Conservation (phyloP, 2,888 invertebrate genomes). For the Euclidia mi region DNA sequence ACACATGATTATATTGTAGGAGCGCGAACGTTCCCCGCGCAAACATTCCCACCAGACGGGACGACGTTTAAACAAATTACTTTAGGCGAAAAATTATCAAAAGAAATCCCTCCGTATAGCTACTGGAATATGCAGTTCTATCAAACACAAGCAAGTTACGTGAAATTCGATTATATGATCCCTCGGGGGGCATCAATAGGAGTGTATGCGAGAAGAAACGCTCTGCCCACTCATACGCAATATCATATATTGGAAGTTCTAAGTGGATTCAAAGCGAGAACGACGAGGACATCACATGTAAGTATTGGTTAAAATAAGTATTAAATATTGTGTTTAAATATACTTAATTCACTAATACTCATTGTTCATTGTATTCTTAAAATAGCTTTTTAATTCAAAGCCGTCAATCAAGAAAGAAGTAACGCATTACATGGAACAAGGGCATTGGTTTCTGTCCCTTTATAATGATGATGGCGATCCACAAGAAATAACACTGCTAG, state of each 20-base stretch:
- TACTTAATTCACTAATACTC: neutral
- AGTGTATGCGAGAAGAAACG: constrained; percentile 98
- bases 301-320: constrained; percentile 78
- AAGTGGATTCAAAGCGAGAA: constrained; percentile 96
- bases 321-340: neutral
- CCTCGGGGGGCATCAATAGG: constrained; percentile 98
- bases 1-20: constrained; percentile 87
- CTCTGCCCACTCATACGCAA: constrained; percentile 98
- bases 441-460: constrained; percentile 98
- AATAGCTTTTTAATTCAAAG: constrained; percentile 75
- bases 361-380: constrained; percentile 18
- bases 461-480: constrained; percentile 98
- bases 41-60: constrained; percentile 97
- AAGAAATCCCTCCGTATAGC: constrained; percentile 97
- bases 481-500: constrained; percentile 96
- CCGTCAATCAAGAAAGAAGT: constrained; percentile 97
- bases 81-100: constrained; percentile 95
- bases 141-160: constrained; percentile 97
- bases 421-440: constrained; percentile 98
- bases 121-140: constrained; percentile 99
- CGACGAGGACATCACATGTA: constrained; percentile 96
- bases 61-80: constrained; percentile 97
- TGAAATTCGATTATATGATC: constrained; percentile 98
- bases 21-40: constrained; percentile 96
- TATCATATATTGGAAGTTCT: constrained; percentile 98